phyloP scores from a whole-genome alignment of 2,888 invertebrate genomes.

The Lutraria lutraria region DNA sequence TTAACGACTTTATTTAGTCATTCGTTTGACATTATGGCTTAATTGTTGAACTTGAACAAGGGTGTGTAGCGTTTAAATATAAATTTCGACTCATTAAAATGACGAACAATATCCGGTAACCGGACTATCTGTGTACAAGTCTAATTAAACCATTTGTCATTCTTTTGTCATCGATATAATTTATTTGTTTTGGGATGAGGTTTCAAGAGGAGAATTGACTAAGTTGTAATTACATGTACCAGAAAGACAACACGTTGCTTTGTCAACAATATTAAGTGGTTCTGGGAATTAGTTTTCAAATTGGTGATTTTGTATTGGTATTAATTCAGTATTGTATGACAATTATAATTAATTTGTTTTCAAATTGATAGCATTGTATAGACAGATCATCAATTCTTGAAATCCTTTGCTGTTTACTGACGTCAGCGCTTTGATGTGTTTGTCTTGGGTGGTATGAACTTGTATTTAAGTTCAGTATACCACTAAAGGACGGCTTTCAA shows the following conservation, averaged over 20 bases:
- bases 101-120: neutral
- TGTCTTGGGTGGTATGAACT: too few species aligned
- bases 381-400: neutral
- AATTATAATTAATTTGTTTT: neutral
- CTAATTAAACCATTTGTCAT: neutral
- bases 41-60: too few species aligned
- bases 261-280: neutral
- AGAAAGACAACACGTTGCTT: neutral
- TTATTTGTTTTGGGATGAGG: neutral
- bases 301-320: neutral
- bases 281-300: neutral
- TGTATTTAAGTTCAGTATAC: too few species aligned
- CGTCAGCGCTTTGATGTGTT: constrained; percentile 1
- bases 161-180: neutral
- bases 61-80: too few species aligned
- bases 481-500: too few species aligned
- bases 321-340: neutral
- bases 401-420: constrained; percentile 50
- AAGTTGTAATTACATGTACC: neutral
- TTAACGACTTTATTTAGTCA: too few species aligned
- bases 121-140: neutral
- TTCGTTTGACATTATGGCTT: too few species aligned
- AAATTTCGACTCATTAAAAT: too few species aligned
- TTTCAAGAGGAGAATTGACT: neutral
- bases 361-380: neutral